Conservation (phyloP, 37 sponge, comb jelly and placozoan genomes). For the Haliclona indistincta region DNA sequence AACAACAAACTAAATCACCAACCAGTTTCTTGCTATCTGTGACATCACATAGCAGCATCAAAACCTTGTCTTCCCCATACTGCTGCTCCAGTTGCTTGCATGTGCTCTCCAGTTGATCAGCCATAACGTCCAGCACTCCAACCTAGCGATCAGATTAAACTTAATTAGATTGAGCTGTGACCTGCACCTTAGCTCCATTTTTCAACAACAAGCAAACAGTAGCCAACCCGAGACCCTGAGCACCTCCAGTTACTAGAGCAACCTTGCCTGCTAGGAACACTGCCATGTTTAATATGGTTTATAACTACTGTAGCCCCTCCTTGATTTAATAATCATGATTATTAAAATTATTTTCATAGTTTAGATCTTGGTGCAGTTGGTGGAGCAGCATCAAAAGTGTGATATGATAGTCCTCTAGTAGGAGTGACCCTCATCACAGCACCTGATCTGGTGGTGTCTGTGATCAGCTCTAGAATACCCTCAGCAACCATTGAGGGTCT, state of each 20-base stretch:
- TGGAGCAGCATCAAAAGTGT: not conserved
- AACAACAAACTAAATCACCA: not conserved
- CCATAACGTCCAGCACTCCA: not conserved
- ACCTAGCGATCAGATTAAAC: no score
- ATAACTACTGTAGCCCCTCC: no score
- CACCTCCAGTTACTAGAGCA: conserved; percentile 81
- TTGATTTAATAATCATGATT: no score
- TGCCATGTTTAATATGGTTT: no score
- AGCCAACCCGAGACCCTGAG: conserved; percentile 78
- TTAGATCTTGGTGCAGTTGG: conserved; percentile 10
- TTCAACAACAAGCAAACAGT: conserved; percentile 41
- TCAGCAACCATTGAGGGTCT: conserved; percentile 28
- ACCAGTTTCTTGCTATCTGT: conserved; percentile 10
- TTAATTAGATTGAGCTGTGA: no score
- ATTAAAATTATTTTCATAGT: not conserved
- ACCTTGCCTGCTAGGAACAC: conserved; percentile 5
- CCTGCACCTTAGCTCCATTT: conserved; percentile 60
- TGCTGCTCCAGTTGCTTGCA: not conserved
- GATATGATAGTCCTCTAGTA: conserved; percentile 14
- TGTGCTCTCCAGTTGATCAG: not conserved
- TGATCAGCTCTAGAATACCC: conserved; percentile 1
- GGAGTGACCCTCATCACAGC: not conserved
- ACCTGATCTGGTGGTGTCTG: conserved; percentile 16
- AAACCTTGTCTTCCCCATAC: conserved; percentile 2
- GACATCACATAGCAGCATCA: conserved; percentile 38